Evolutionary conservation across 2,888 invertebrate genomes (phyloP), one percentile per base, ranked within the genome.

Genomic region (Hemaris fuciformis): DNA sequence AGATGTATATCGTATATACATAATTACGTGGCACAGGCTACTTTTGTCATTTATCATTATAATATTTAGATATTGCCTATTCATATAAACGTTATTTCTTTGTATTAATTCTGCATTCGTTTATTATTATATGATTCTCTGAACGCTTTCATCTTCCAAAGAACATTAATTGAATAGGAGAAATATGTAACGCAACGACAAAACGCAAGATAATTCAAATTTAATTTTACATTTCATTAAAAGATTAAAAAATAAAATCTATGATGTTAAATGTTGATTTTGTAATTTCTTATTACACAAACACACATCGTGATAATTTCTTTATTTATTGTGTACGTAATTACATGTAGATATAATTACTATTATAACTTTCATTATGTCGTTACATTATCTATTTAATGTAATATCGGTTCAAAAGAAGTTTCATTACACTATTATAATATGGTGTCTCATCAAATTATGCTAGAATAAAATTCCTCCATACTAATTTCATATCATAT

Each of bases 401-500:
- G 83, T 84, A 86, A 84, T 84, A 87, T 74, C 85, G 79, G 84
- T 82, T 82, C 87, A 77, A 84, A 87, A 85, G 84, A 85, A 87
- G 81, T 78, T 84, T 84, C 81, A 88, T 85, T 87, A 87, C 79
- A 75, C 87, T 91, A 91, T 88, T 86, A 88, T 87, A 83, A 77
- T 85, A 85, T 92, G 92, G 91, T 92, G 92, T 92, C 89, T 87
- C 86, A 80, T 91, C 87, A 85, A 91, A 91, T 92, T 91, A 92
- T 89, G 88, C 92, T 92, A 92, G 83, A 89, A 88, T 92, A 92
- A 90, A 89, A 87, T 88, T 91, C 90, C 86, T 89, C 79, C 88
- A 83, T 83, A 85, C 92, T 93, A 92, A 87, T 87, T 88, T 89
- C 88, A 90, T 91, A 89, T 89, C 80, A 88, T 91, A 91, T 85